Base-by-base conservation (phyloP, 2,888 invertebrate species). In the Drosophila borealis region DNA sequence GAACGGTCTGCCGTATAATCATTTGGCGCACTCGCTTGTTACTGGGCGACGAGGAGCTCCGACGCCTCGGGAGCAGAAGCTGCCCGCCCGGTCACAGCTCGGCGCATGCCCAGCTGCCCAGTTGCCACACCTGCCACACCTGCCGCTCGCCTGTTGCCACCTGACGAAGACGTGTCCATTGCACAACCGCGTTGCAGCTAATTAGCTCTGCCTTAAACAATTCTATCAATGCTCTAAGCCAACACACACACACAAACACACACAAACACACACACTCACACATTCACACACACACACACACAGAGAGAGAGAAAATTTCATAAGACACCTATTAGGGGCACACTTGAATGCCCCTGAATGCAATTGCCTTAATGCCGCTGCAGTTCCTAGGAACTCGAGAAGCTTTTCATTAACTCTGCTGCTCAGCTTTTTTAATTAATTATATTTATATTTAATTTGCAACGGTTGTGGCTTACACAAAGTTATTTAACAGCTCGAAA, bases 261-360 rank as follows among this genome's bases (percentile, higher is more conserved):
- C 17, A 17, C 17, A 17, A n/a, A n/a, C n/a, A n/a, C n/a, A 49
- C 44, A 21, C 33, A 37, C 44, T 46, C 25, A 25, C 25, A 21
- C n/a, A n/a, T n/a, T n/a, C n/a, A n/a, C 21, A 49, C 44, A 21
- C 33, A 37, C 44, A 49, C 25, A 25, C 25, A 21, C 5, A 17
- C 48, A 49, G 64, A 21, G 21, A 21, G 21, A 0, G 4, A 21
- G 21, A 21, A 36, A 50, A 66, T 70, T 70, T 71, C 86, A 82
- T 79, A 70, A 78, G 78, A 75, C 80, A 72, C 64, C 77, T 70
- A 85, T 85, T 85, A 78, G 83, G 39, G 67, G 76, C 83, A 86
- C 78, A 83, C 80, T 76, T 76, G 78, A 86, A 82, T 82, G 75
- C 82, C 66, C 63, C 25, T 25, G 25, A 25, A 25, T 34, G 60